Percentiles rank a stretch among this genome's conserved stretches.
Conservation (phyloP, 2,888 invertebrate species). For the Chironomus riparius region DNA sequence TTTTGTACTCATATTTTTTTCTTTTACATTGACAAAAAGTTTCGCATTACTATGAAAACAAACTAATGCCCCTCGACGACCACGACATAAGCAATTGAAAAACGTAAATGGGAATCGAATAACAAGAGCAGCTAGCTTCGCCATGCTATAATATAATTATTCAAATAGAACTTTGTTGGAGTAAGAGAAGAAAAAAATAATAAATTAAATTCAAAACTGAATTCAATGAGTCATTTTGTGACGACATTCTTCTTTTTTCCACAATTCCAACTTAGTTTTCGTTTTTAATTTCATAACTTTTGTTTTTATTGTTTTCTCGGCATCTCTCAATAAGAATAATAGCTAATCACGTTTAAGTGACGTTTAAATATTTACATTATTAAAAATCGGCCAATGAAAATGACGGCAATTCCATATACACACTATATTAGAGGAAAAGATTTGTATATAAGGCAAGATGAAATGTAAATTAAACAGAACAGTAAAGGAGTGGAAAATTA, state of each 20-base stretch:
- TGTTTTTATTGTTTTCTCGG: too few relatives aligned
- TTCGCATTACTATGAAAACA: slow-evolving; percentile 22
- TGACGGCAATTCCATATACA: too few relatives aligned
- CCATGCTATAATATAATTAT: neutral
- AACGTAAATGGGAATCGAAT: slow-evolving; percentile 4
- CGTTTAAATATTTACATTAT: neutral
- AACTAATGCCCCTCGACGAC: slow-evolving; percentile 1
- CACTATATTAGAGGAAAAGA: too few relatives aligned
- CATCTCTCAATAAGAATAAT: neutral
- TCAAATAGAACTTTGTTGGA: neutral
- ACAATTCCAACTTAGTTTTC: neutral
- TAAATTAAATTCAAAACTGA: neutral
- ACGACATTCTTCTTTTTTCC: neutral
- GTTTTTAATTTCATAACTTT: too few relatives aligned
- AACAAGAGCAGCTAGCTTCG: neutral
- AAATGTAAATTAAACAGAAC: too few relatives aligned
- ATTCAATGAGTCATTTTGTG: neutral
- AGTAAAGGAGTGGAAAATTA: too few relatives aligned
- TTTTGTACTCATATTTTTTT: neutral
- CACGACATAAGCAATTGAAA: neutral
- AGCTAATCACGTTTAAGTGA: neutral
- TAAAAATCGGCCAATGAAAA: too few relatives aligned
- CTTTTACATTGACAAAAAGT: slow-evolving; percentile 24
- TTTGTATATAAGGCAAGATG: too few relatives aligned
- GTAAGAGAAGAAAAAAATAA: neutral